These are phyloP conservation scores for Cataglyphis hispanica DNA, from an alignment of 1,140 invertebrate genomes.

Conservation along the genomic window DNA sequence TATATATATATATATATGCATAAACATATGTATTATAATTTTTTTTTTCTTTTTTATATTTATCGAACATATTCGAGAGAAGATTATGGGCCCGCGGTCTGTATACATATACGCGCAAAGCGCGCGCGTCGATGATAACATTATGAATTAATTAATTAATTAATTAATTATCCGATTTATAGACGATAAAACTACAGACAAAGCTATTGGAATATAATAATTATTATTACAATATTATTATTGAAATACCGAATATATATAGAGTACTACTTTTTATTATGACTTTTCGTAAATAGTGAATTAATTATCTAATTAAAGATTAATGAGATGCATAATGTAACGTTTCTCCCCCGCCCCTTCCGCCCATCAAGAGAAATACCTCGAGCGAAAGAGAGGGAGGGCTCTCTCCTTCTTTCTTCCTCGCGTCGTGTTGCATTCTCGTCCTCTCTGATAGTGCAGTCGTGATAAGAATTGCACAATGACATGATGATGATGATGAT, in stretches of 20 bases:
- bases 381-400: constrained; percentile 35
- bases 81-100: constrained; percentile 60
- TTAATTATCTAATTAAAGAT: constrained; percentile 79
- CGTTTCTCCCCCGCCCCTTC: constrained; percentile 62
- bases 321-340: constrained; percentile 76
- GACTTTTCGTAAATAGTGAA: constrained; percentile 82
- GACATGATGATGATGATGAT: constrained; percentile 44
- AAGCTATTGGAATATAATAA: constrained; percentile 71
- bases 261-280: constrained; percentile 82
- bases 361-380: constrained; percentile 13
- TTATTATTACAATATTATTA: constrained; percentile 78
- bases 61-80: constrained; percentile 61
- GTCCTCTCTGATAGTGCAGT: constrained; percentile 61
- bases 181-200: constrained; percentile 73
- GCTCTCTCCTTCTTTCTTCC: constrained; percentile 55
- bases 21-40: constrained; percentile 71
- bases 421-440: constrained; percentile 45
- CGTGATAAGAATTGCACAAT: constrained; percentile 72
- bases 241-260: constrained; percentile 77
- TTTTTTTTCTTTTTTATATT: constrained; percentile 66
- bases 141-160: constrained; percentile 73
- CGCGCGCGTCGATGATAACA: constrained; percentile 50
- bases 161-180: constrained; percentile 69
- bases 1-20: constrained; percentile 70
- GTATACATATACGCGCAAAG: constrained; percentile 46